A percentile compares a stretch with the other conserved stretches of the same genome.
These are phyloP conservation scores for Salvelinus fontinalis DNA, from an alignment of 2,113 vertebrate species.

Conservation along the genomic window DNA sequence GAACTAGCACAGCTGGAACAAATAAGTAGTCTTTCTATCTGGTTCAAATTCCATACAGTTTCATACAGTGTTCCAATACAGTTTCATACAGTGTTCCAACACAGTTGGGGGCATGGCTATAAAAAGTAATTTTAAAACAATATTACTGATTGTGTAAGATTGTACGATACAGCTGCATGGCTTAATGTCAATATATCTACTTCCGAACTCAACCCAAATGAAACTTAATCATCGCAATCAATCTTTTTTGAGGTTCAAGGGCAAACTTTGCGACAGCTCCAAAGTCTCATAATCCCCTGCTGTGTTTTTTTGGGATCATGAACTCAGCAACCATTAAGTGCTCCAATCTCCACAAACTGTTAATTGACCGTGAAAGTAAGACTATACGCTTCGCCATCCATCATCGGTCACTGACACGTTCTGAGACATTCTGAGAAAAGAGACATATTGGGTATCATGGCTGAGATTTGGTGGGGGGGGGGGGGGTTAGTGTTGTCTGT, in stretches of 20 bases:
- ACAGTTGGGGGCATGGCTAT: neutral
- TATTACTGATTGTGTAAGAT: constrained; percentile 33
- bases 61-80: too few species aligned
- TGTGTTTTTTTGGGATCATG: constrained; percentile 25
- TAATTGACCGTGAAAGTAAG: constrained; percentile 52
- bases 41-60: too few species aligned
- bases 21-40: too few species aligned
- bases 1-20: too few species aligned
- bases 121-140: neutral
- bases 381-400: constrained; percentile 38
- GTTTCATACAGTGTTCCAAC: too few species aligned
- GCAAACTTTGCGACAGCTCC: constrained; percentile 26
- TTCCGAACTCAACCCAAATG: constrained; percentile 4
- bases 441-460: constrained; percentile 35
- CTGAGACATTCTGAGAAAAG: constrained; percentile 47
- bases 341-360: constrained; percentile 31
- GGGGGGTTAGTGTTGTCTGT: constrained; percentile 38
- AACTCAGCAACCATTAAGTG: constrained; percentile 34
- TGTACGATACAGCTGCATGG: constrained; percentile 18
- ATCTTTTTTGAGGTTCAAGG: neutral
- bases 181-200: constrained; percentile 27
- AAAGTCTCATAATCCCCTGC: constrained; percentile 15
- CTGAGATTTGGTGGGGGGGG: constrained; percentile 48
- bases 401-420: constrained; percentile 30
- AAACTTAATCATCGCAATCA: constrained; percentile 38